A percentile compares a stretch with the other conserved stretches of the same genome.
Evolutionary conservation across 53 echinoderm and acorn worm genomes (phyloP).

Genomic region (Crossaster papposus): DNA sequence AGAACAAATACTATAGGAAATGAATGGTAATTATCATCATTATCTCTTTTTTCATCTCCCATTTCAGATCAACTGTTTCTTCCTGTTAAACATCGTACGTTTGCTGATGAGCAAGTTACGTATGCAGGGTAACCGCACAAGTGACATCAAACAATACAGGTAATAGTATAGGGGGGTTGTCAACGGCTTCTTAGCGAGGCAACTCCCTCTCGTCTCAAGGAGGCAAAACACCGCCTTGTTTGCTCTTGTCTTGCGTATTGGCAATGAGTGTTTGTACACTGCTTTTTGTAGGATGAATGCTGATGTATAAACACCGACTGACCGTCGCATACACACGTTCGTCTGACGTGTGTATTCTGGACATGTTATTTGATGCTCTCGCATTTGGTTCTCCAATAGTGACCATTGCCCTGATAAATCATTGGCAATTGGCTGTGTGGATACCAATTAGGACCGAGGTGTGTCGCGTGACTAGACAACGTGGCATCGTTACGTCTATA

Average conservation of each 20-base stretch:
- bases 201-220: not conserved
- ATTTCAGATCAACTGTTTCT: constrained; percentile 86
- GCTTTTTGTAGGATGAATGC: not conserved
- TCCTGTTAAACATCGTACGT: constrained; percentile 92
- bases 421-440: not conserved
- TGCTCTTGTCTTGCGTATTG: not conserved
- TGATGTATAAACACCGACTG: not conserved
- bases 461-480: not conserved
- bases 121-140: constrained; percentile 32
- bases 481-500: not conserved
- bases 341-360: not conserved
- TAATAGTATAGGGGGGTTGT: constrained; percentile 42
- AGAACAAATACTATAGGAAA: not conserved
- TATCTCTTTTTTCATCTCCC: not conserved
- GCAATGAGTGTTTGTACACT: constrained; percentile 34
- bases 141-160: constrained; percentile 77
- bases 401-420: not conserved
- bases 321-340: not conserved
- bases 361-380: not conserved
- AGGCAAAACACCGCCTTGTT: not conserved
- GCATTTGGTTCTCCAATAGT: not conserved
- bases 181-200: not conserved
- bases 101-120: constrained; percentile 84
- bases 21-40: not conserved
- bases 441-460: not conserved